Base-by-base conservation (phyloP, 2,888 invertebrate genomes). In the Dasypogon diadema region DNA sequence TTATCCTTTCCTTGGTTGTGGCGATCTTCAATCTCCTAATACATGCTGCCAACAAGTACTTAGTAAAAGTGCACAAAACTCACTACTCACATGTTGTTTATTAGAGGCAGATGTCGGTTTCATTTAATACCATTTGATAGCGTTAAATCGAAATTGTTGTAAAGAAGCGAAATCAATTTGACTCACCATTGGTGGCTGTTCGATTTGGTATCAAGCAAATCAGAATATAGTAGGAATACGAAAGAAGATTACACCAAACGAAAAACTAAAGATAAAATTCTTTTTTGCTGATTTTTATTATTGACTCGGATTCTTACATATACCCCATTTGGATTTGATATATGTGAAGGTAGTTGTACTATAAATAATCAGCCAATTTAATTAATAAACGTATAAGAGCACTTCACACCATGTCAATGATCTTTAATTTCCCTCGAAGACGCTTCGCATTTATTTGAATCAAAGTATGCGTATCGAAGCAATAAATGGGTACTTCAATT, bases 321-420 rank as follows among this genome's bases (percentile, higher is more conserved):
- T 12, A 42, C 34, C 10, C 10, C 6, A 30, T 30, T 6, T 30
- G 10, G 5, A 30, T 10, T 30, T 30, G 26, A 26, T 14, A 34
- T 18, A 26, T 58, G 58, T 30, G 16, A 16, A 58, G 58, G 34
- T 26, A 58, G 30, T 58, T 26, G 58, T 30, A 22, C 30, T 58
- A 58, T 58, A 58, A 58, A 58, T 58, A 58, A 58, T 58, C 58
- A 30, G 6, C 58, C 58, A 58, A 58, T 58, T 58, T 58, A 58
- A 58, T 58, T 58, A 58, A 22, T 58, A 58, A 16, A 30, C 12
- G 30, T 58, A 58, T 58, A 58, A 58, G 26, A 16, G 30, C 26
- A n/a, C 30, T 12, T 2, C 30, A 18, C 10, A 21, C 18, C 37
- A 60, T 60, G 60, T 60, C 60, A 60, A 60, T 60, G 60, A 37